Evolutionary conservation across 53 echinoderm and acorn worm species (phyloP), one percentile per base, ranked within the genome.

Genomic region (Patiria pectinifera): DNA sequence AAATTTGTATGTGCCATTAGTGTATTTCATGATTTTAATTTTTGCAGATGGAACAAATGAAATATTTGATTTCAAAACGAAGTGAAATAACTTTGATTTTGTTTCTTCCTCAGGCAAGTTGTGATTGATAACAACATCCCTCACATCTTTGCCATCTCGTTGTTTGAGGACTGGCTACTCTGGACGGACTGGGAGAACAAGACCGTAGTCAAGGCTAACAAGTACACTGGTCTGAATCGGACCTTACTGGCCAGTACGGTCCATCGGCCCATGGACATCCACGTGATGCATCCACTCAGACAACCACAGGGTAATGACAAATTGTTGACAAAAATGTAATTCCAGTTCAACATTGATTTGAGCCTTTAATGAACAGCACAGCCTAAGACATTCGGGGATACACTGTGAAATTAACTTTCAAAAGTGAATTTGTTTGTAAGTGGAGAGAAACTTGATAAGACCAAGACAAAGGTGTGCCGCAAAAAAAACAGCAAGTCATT

Each of bases 111-210:
- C 92, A 97, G 97, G 80, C 95, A 88, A 82, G 84, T 90, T 48
- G 94, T 97, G 18, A 79, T 96, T 14, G 86, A 91, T 72, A 49
- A 93, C 21, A 82, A 92, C 44, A 91, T 93, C 25, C 97, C 97
- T 2, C 97, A 97, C 87, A 95, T 97, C 78, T 97, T 97, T 91
- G 96, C 97, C 11, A 94, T 97, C 90, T 93, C 95, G 4, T 35
- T 96, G 77, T 97, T 97, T 87, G 95, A 93, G 71, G 97, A 97
- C 46, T 93, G 76, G 81, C 80, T 97, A 70, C 94, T 92, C 82
- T 97, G 97, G 97, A 96, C 92, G 0, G 97, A 97, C 78, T 97
- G 97, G 97, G 95, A 95, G 84, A 94, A 95, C 23, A 94, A 94
- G 43, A 93, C 92, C 7, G 94, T 97, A 23, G 83, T 78, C 86